phyloP scores from a whole-genome alignment of 2,113 vertebrate species.

The Elephas maximus region DNA sequence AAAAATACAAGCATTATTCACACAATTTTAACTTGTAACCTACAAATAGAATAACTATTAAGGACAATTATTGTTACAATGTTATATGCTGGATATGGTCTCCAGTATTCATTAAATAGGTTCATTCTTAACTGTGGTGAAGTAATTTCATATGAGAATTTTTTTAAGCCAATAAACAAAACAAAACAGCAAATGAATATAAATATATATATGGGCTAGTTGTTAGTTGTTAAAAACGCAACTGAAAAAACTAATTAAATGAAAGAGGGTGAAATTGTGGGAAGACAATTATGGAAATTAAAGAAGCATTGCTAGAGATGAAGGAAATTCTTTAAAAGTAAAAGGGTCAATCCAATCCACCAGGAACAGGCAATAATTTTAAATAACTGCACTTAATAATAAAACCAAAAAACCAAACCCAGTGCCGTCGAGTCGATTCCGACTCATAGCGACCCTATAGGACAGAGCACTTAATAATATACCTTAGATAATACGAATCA shows the following conservation, averaged over 20 bases:
- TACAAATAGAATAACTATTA: background rate
- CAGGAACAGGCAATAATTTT: background rate
- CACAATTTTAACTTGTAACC: background rate
- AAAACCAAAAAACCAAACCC: background rate
- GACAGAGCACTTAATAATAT: background rate
- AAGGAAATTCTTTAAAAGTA: background rate
- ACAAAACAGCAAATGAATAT: background rate
- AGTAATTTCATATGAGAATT: background rate
- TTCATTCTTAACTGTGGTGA: background rate
- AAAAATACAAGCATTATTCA: background rate
- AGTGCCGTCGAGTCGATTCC: too few species aligned
- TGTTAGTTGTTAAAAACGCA: background rate
- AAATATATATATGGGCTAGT: background rate
- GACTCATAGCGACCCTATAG: too few species aligned
- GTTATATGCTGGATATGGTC: background rate
- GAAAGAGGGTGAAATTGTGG: background rate
- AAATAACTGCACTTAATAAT: background rate
- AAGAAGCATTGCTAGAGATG: background rate
- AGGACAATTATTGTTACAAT: background rate
- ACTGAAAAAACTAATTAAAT: background rate
- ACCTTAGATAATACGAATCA: background rate
- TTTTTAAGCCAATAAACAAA: background rate
- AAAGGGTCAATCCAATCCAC: background rate
- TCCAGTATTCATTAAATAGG: background rate
- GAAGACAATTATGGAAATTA: background rate